Base-by-base conservation (phyloP, 1,140 invertebrate genomes). In the Danaus melanippus region DNA sequence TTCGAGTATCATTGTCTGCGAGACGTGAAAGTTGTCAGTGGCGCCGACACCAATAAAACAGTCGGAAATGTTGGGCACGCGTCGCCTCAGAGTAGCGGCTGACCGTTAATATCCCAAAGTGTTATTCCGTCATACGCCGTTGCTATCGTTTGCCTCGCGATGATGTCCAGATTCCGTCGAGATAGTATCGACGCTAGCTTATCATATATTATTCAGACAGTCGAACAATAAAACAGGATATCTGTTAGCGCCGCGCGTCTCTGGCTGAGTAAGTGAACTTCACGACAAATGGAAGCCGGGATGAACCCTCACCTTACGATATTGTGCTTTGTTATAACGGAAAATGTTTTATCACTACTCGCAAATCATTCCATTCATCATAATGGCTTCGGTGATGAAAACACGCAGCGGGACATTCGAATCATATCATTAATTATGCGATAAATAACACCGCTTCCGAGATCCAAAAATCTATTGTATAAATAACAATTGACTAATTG, bases 11-110 rank as follows among this genome's bases (percentile, higher is more conserved):
- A 79, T 79, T 83, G 83, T 81, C 70, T 76, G 74, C 66, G 76
- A 67, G 73, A 77, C 67, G 79, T 74, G 83, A 86, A 86, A 86
- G 80, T 79, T 76, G 76, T 75, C 72, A 64, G 67, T 81, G 82
- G 83, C 83, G 81, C 81, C 81, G 78, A 73, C 79, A 76, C 73
- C 73, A 83, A 86, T 86, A 84, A 84, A 83, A 74, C 69, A 53
- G 64, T 71, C 72, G 74, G 65, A 66, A 68, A 58, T 50, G 50
- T 56, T 61, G 62, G 56, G 71, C 76, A 79, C 79, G 75, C 60
- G 59, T 53, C 67, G 76, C 47, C 49, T 50, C 50, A 58, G 53
- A 55, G 50, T 58, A 60, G 50, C 64, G 55, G 59, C 56, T 58
- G 61, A 62, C 57, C 55, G 62, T 61, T 72, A 68, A 71, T 76